Evolutionary conservation across 2,797 vertebrate genomes (phyloP).

Genomic region (Aulostomus chinensis): DNA sequence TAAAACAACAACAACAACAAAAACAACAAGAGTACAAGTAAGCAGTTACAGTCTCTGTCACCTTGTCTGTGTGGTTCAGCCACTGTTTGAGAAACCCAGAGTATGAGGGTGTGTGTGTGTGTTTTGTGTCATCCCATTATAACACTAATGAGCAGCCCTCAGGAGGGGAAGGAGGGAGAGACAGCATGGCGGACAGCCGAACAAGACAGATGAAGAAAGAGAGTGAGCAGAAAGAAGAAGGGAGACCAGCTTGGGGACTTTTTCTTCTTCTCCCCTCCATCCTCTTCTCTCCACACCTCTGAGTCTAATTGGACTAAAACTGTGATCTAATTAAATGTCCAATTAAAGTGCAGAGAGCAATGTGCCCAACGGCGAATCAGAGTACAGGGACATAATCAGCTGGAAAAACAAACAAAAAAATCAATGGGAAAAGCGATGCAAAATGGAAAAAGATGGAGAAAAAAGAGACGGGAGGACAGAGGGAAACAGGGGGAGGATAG

Average conservation of each 20-base stretch:
- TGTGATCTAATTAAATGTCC: constrained; percentile 90
- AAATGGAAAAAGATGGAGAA: constrained; percentile 58
- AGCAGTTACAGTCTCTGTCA: constrained; percentile 12
- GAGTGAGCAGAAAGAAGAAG: constrained; percentile 26
- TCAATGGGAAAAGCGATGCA: constrained; percentile 72
- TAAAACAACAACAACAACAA: constrained; percentile 12
- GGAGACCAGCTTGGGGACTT: constrained; percentile 71
- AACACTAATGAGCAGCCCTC: constrained; percentile 78
- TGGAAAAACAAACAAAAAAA: constrained; percentile 87
- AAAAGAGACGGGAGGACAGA: constrained; percentile 42
- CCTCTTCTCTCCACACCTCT: constrained; percentile 68
- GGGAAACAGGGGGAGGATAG: constrained; percentile 25
- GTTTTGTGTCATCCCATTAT: constrained; percentile 75
- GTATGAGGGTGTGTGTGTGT: constrained; percentile 57
- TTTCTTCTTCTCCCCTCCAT: constrained; percentile 62
- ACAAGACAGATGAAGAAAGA: constrained; percentile 63
- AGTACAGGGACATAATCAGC: constrained; percentile 83
- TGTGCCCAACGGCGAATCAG: constrained; percentile 81
- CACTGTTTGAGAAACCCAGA: constrained; percentile 33
- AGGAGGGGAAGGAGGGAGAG: constrained; percentile 47
- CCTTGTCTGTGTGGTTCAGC: constrained; percentile 25
- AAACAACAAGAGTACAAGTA: constrained; percentile 18
- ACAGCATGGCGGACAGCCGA: constrained; percentile 45
- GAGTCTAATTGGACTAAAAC: constrained; percentile 86
- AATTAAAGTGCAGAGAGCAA: constrained; percentile 86